Percentiles rank a stretch among this genome's conserved stretches.
Evolutionary conservation across 2,888 invertebrate genomes (phyloP).

Genomic region (Arrhopalites spinosus): DNA sequence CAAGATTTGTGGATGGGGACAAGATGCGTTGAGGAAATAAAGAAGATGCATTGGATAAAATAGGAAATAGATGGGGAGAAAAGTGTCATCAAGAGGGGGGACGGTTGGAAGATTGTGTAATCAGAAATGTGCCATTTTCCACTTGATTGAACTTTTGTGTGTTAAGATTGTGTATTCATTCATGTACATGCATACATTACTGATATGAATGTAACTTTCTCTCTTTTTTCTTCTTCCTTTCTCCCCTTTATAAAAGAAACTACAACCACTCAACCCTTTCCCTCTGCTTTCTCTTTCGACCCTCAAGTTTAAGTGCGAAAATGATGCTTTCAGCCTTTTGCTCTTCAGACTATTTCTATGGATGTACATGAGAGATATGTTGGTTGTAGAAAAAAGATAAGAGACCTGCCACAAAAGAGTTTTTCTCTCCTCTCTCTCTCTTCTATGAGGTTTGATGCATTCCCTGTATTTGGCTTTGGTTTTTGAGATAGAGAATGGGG

Average conservation of each 20-base stretch:
- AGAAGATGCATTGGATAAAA: not conserved
- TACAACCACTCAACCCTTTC: too few species aligned
- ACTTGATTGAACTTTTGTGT: slow-evolving; percentile 11
- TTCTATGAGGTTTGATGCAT: not conserved
- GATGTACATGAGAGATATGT: too few species aligned
- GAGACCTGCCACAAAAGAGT: slow-evolving; percentile 6
- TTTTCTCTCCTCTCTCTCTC: not conserved
- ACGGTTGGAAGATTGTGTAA: slow-evolving; percentile 5
- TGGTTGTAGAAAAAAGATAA: not conserved
- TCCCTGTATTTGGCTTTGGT: not conserved
- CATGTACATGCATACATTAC: not conserved
- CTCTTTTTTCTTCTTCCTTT: not conserved
- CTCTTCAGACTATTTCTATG: too few species aligned
- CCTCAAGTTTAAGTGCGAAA: too few species aligned
- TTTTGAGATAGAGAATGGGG: not conserved
- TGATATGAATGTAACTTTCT: too few species aligned
- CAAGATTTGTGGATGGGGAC: not conserved
- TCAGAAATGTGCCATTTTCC: slow-evolving; percentile 21
- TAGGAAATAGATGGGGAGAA: not conserved
- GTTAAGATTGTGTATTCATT: not conserved
- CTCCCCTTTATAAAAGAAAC: too few species aligned
- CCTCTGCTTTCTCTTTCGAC: too few species aligned
- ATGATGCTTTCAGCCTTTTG: too few species aligned
- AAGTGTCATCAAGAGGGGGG: not conserved
- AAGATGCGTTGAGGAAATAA: slow-evolving; percentile 7